A percentile compares a stretch with the other conserved stretches of the same genome.
phyloP scores from a whole-genome alignment of 2,888 invertebrate species.

The Temnothorax rugatulus region DNA sequence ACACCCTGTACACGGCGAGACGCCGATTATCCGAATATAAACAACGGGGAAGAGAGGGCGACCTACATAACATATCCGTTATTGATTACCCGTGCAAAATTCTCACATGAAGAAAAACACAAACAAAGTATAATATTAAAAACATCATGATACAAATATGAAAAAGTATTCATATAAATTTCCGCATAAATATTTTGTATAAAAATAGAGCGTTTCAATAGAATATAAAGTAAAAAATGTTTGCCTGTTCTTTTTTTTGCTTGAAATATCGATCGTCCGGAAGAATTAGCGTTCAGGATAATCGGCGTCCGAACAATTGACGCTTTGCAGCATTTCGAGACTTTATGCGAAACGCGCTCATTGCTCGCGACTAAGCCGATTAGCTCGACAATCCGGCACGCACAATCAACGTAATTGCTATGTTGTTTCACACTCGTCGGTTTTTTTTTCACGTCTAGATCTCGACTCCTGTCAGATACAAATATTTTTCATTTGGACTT shows the following conservation, averaged over 20 bases:
- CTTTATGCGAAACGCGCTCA: constrained; percentile 6
- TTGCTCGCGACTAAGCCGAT: constrained; percentile 37
- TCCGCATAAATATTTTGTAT: not conserved
- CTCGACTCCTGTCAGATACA: not conserved
- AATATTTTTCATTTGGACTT: not conserved
- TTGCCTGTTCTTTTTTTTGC: not conserved
- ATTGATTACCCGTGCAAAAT: not conserved
- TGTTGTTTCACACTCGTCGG: not conserved
- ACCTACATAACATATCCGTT: not conserved
- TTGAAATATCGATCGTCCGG: not conserved
- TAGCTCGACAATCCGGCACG: constrained; percentile 21
- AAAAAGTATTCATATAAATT: not conserved
- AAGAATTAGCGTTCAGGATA: constrained; percentile 26
- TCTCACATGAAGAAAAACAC: not conserved
- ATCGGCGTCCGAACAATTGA: constrained; percentile 12
- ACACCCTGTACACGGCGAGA: not conserved
- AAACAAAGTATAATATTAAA: constrained; percentile 1
- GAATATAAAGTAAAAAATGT: not conserved
- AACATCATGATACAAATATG: constrained; percentile 17
- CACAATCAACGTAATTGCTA: constrained; percentile 21
- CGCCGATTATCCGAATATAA: constrained; percentile 12
- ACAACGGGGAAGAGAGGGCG: not conserved
- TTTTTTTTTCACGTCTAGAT: not conserved
- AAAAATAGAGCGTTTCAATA: constrained; percentile 4
- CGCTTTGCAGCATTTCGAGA: not conserved